Evolutionary conservation across 2,888 invertebrate genomes (phyloP), one percentile per base, ranked within the genome.

Genomic region (Zeuzera pyrina): DNA sequence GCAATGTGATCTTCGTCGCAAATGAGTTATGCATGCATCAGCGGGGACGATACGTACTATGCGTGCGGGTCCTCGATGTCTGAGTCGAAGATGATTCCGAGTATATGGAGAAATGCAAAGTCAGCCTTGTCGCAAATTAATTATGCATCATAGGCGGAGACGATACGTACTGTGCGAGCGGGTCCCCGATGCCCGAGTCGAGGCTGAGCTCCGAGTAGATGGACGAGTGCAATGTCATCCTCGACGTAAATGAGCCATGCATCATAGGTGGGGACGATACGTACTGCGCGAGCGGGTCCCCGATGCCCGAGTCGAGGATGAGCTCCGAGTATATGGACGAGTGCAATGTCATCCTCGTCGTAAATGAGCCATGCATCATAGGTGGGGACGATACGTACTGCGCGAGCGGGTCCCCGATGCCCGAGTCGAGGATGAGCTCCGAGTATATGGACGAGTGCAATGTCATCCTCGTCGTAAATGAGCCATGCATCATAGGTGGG

Each of bases 221-320:
- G 15, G 94, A 94, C 43, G 91, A 91, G 77, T 97, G 97, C 61
- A 98, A n/a, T n/a, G n/a, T n/a, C n/a, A n/a, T n/a, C n/a, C n/a
- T n/a, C n/a, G n/a, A n/a, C n/a, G n/a, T n/a, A n/a, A n/a, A n/a
- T n/a, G n/a, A n/a, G n/a, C n/a, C n/a, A n/a, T n/a, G n/a, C n/a
- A n/a, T n/a, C n/a, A n/a, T n/a, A n/a, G n/a, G n/a, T n/a, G n/a
- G n/a, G n/a, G n/a, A n/a, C n/a, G n/a, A 66, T 43, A 69, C 74
- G 57, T 2, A 79, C 79, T 79, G 77, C 57, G 77, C 74, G 0
- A 24, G 32, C 5, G 35, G 34, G 29, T 76, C 70, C 7, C 85
- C 88, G 55, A 93, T 92, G 39, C 94, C 94, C 7, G 93, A 93
- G 73, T 94, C 94, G 19, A 91, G 84, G 59, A 93, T 92, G 45